Evolutionary conservation across 2,888 invertebrate species (phyloP).

Genomic region (Ormyrus labotus): DNA sequence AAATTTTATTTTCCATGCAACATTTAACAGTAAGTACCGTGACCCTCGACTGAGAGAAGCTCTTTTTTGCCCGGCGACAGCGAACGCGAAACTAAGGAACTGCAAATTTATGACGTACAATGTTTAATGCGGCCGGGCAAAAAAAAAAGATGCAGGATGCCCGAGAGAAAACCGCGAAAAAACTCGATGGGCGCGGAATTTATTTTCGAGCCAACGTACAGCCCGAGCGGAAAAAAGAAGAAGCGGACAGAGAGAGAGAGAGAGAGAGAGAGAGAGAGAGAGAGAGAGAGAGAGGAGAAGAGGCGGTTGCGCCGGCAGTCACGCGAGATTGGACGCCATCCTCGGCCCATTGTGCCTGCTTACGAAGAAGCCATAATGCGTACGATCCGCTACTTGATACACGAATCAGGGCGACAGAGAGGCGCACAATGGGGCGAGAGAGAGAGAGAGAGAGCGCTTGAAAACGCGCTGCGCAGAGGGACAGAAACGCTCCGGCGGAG

Average conservation of each 20-base stretch:
- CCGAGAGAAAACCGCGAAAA: too few relatives aligned
- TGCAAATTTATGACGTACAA: too few relatives aligned
- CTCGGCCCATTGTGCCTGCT: conserved; percentile 23
- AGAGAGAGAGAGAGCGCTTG: conserved; percentile 9
- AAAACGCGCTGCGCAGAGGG: conserved; percentile 36
- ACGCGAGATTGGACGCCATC: conserved; percentile 65
- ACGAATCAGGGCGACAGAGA: conserved; percentile 37
- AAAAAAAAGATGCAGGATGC: too few relatives aligned
- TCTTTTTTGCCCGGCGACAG: too few relatives aligned
- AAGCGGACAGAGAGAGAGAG: not conserved
- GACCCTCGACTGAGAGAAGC: too few relatives aligned
- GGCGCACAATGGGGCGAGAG: not conserved
- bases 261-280: conserved; percentile 26
- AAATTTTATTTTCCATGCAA: too few relatives aligned
- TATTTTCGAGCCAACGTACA: too few relatives aligned
- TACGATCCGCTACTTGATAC: conserved; percentile 53
- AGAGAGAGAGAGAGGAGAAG: conserved; percentile 2
- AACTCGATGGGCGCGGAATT: too few relatives aligned
- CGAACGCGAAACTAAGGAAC: too few relatives aligned
- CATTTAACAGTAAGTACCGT: too few relatives aligned
- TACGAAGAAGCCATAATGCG: conserved; percentile 50
- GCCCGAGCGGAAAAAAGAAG: too few relatives aligned
- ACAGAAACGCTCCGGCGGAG: conserved; percentile 16
- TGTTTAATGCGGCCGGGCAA: too few relatives aligned
- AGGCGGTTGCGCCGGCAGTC: conserved; percentile 26